phyloP scores from a whole-genome alignment of 1,140 invertebrate species.

The Spodoptera litura region DNA sequence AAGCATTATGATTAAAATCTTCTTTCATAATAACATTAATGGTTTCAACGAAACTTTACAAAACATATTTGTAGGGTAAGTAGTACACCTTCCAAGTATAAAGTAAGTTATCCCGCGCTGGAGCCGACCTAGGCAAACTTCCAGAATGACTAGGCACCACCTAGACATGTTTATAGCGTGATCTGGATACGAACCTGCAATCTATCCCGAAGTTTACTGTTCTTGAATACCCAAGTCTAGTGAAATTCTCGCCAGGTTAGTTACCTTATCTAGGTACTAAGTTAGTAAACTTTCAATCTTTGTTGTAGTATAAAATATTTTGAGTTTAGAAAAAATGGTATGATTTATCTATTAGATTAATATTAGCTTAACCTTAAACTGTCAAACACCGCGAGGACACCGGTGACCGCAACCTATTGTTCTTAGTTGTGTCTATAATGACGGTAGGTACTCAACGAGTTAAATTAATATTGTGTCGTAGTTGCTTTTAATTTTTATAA shows the following conservation, averaged over 20 bases:
- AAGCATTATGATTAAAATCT: too few species aligned
- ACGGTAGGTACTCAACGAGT: too few species aligned
- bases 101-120: neutral
- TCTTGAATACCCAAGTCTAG: neutral
- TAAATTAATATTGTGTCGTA: too few species aligned
- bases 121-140: neutral
- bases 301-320: too few species aligned
- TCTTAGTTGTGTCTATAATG: too few species aligned
- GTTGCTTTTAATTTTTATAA: too few species aligned
- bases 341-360: neutral
- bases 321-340: neutral
- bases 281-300: neutral
- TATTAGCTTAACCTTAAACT: neutral
- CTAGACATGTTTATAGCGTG: slow-evolving; percentile 19
- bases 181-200: neutral
- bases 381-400: too few species aligned
- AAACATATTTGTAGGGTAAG: neutral
- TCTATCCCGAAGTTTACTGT: slow-evolving; percentile 22
- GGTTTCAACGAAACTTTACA: too few species aligned
- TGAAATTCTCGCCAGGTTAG: neutral
- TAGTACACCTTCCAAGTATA: neutral
- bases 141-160: neutral
- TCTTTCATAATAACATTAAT: too few species aligned
- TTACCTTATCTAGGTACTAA: neutral
- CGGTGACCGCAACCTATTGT: too few species aligned